phyloP scores from a whole-genome alignment of 2,113 vertebrate species.

The Siniperca knerii region DNA sequence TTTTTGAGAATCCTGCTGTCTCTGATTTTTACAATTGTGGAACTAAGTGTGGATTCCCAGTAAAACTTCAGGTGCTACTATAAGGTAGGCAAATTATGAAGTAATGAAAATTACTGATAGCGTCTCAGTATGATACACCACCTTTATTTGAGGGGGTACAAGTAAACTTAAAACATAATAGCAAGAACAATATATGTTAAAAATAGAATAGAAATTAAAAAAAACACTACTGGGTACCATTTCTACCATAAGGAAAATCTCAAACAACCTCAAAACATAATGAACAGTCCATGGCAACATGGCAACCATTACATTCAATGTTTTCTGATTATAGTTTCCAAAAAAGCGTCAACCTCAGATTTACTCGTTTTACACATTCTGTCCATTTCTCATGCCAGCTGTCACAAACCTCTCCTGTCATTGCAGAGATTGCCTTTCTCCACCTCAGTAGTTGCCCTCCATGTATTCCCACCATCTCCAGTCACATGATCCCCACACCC shows the following conservation, averaged over 20 bases:
- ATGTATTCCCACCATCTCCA: neutral
- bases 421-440: neutral
- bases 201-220: too few relatives aligned
- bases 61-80: too few relatives aligned
- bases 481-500: neutral
- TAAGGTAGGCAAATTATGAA: too few relatives aligned
- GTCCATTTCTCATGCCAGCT: neutral
- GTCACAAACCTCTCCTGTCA: neutral
- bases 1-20: too few relatives aligned
- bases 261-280: neutral
- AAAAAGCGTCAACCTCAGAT: neutral
- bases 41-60: too few relatives aligned
- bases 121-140: too few relatives aligned
- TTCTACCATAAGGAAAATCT: neutral
- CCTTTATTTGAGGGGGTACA: too few relatives aligned
- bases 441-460: neutral
- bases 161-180: too few relatives aligned
- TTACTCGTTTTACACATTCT: neutral
- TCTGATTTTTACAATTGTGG: too few relatives aligned
- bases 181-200: too few relatives aligned
- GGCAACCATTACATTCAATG: neutral
- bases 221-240: too few relatives aligned
- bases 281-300: neutral
- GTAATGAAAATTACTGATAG: too few relatives aligned
- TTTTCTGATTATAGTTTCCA: neutral